These are phyloP conservation scores for Cololabis saira DNA, from an alignment of 2,113 vertebrate species.

Conservation along the genomic window DNA sequence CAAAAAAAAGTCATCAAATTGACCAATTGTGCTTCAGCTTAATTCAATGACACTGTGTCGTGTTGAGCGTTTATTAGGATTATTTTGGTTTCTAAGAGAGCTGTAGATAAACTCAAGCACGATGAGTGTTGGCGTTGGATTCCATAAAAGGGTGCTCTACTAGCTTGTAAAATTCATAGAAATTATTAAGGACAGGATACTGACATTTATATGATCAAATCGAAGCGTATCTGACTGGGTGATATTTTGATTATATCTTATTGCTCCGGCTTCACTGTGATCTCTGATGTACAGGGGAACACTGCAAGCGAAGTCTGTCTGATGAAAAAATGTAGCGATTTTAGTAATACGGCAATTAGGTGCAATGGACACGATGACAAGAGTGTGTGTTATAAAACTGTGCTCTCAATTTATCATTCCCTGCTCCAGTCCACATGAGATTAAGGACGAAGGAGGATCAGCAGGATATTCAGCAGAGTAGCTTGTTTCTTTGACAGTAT, in stretches of 20 bases:
- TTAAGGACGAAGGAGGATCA: slow-evolving; percentile 7
- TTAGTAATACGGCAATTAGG: slow-evolving; percentile 21
- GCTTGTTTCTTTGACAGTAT: neutral
- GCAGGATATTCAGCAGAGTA: slow-evolving; percentile 4
- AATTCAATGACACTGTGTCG: neutral
- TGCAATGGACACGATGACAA: slow-evolving; percentile 16
- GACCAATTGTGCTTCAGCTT: too few species aligned
- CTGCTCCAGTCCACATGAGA: slow-evolving; percentile 4
- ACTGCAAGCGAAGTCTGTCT: neutral
- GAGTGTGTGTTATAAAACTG: slow-evolving; percentile 11
- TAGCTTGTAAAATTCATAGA: neutral
- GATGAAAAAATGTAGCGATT: slow-evolving; percentile 14
- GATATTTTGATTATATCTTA: slow-evolving; percentile 12
- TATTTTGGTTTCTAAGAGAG: too few species aligned
- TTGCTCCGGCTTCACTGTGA: slow-evolving; percentile 4
- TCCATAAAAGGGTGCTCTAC: too few species aligned
- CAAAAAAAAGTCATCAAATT: neutral
- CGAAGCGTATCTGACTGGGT: neutral
- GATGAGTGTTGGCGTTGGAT: too few species aligned
- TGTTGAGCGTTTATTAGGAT: too few species aligned
- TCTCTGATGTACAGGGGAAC: neutral
- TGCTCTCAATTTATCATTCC: slow-evolving; percentile 16
- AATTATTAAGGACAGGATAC: neutral
- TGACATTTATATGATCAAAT: slow-evolving; percentile 10
- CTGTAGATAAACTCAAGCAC: neutral